Evolutionary conservation across 1,140 invertebrate species (phyloP), one percentile per base, ranked within the genome.

Genomic region (Halesus radiatus): DNA sequence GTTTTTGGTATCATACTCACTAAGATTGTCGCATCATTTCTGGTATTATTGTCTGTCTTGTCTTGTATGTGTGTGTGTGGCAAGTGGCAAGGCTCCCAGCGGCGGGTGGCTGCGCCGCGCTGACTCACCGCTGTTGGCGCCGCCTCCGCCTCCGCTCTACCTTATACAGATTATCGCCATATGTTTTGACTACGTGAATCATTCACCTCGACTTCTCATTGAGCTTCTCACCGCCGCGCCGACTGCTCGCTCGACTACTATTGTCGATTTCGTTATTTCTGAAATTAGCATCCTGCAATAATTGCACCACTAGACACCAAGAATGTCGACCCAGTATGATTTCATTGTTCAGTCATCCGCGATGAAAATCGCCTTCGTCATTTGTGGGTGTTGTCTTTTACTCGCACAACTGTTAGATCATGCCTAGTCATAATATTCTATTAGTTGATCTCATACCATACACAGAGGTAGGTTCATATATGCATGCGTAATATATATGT

Each of bases 141-240:
- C 60, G 74, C 37, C 74, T 13, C 74, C 74, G 37, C 54, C 54
- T 56, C 18, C 10, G 37, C 37, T 45, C 52, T 10, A 32, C 74
- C 74, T 45, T 60, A 45, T 75, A 62, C 54, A 18, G 73, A 58
- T 45, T 50, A 62, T 50, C 74, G 74, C 74, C 74, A 76, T 76
- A 76, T 76, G 74, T 52, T 76, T 62, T 37, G 29, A 52, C 8
- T 76, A 22, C 29, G 20, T 76, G 56, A 76, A 76, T 64, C 74
- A 76, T 76, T 76, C 60, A 23, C 72, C 29, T 76, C 45, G 37
- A 22, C 29, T 16, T 68, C 26, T 45, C 64, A 29, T 20, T 20
- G n/a, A 68, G 64, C 64, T 68, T 45, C 37, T 13, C 37, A 13
- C 37, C 37, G 37, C 37, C 37, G 37, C 2, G 26, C n/a, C n/a